Evolutionary conservation across 2,888 invertebrate genomes (phyloP), one percentile per base, ranked within the genome.

Genomic region (Hydropsyche betteni): DNA sequence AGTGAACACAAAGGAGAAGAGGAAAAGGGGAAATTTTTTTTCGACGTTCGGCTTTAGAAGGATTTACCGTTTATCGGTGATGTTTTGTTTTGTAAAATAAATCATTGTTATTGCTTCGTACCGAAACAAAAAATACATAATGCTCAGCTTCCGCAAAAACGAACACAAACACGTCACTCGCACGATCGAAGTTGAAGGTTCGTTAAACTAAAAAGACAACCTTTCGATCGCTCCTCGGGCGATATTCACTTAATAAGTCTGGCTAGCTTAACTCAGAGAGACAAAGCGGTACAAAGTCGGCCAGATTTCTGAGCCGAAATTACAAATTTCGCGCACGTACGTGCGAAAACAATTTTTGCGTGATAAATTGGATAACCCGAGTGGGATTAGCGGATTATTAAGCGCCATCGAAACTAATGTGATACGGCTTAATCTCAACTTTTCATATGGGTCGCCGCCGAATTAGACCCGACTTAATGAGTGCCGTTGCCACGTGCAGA

Each of bases 401-500:
- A 74, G 74, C 68, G 10, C 52, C 70, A 75, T 75, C 75, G 70
- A 75, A 75, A 71, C 64, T 75, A 50, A 75, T 64, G 71, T 71
- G 71, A 75, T 75, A 71, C 71, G 61, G 58, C 75, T 64, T 70
- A 75, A 75, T 75, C 75, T 52, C 69, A 76, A 73, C 72, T 75
- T 75, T 75, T 75, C 75, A 75, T 71, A 71, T 71, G 71, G 75
- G 34, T 55, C 53, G 53, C 50, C 73, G 14, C 72, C 73, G 73
- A 73, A 76, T 76, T 76, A 76, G 52, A 34, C 33, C 53, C n/a
- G 68, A 69, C 76, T 68, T 76, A 76, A 76, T 76, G 76, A 76
- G 76, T 24, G 76, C 76, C 72, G 73, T 72, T 69, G 76, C 76
- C 50, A 55, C 72, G 68, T 68, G n/a, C 68, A 68, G 52, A 68